Percentiles rank a stretch among this genome's conserved stretches.
Evolutionary conservation across 2,113 vertebrate genomes (phyloP).

Genomic region (Ciconia maguari): DNA sequence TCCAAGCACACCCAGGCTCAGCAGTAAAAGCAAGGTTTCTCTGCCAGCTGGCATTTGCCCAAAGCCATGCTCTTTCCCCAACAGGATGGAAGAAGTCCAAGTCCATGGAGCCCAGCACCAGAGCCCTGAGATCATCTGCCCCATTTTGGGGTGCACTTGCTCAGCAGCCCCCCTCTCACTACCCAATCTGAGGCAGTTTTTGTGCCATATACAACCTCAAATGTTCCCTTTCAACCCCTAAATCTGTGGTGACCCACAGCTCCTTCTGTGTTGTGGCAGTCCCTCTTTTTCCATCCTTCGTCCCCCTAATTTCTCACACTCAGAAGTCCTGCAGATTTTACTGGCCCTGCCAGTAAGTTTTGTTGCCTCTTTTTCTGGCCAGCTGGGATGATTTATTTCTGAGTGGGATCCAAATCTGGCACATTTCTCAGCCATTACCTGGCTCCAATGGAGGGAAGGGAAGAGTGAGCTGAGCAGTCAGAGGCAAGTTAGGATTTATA

Average conservation of each 20-base stretch:
- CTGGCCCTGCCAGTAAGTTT: neutral
- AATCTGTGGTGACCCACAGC: neutral
- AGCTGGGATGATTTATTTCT: neutral
- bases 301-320: neutral
- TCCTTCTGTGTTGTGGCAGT: neutral
- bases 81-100: neutral
- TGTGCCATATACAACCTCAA: neutral
- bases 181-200: neutral
- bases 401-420: neutral
- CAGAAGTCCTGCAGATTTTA: neutral
- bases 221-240: neutral
- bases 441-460: neutral
- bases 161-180: neutral
- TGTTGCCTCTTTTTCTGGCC: neutral
- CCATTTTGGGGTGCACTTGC: neutral
- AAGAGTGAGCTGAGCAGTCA: neutral
- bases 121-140: neutral
- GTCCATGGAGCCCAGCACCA: neutral
- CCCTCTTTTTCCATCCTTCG: neutral
- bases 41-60: neutral
- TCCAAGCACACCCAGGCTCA: neutral
- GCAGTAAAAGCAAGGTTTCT: neutral
- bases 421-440: neutral
- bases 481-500: constrained; percentile 25
- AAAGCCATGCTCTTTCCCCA: neutral